Evolutionary conservation across 2,113 vertebrate genomes (phyloP), one percentile per base, ranked within the genome.

Genomic region (Nanorana parkeri): DNA sequence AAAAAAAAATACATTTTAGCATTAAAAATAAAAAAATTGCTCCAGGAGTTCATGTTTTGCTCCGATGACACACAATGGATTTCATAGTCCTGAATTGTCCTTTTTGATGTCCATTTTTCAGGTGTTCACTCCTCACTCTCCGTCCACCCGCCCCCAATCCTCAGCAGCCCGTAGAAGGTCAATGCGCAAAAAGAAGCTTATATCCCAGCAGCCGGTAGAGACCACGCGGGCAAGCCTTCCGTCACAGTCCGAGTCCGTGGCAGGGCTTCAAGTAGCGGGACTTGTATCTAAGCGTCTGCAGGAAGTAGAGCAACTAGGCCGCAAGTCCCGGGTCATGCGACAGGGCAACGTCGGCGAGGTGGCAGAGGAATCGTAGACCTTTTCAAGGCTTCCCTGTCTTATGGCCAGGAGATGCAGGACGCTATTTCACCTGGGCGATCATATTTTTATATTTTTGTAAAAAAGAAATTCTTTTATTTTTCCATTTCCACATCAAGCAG

Each of bases 241-340:
- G 21, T 3, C 17, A 6, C 66, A 66, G 41, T 58, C 52, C 19
- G 61, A 65, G 24, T 81, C 79, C n/a, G 68, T 65, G 17, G 29
- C 51, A 3, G 69, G 66, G 26, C 51, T 71, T 55, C 61, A 81
- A 32, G 61, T 19, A 23, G 69, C 36, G 1, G 24, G 47, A 36
- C 24, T 81, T 74, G 69, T 81, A 23, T 66, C 69, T 28, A 81
- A 24, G 11, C 60, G 52, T 20, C n/a, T 74, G 52, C 60, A 73
- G 28, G 69, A 65, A 21, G 61, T 36, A 41, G 77, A 56, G 20
- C 16, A 41, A 10, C 15, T 15, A 19, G 17, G 5, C 26, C 69
- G 69, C 15, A 81, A 64, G 47, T 51, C 51, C 23, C 32, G 61
- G 36, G 47, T 81, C 52, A 58, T 51, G 20, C 80, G 80, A 5